These are phyloP conservation scores for Timandra comae DNA, from an alignment of 2,888 invertebrate genomes.

Conservation along the genomic window DNA sequence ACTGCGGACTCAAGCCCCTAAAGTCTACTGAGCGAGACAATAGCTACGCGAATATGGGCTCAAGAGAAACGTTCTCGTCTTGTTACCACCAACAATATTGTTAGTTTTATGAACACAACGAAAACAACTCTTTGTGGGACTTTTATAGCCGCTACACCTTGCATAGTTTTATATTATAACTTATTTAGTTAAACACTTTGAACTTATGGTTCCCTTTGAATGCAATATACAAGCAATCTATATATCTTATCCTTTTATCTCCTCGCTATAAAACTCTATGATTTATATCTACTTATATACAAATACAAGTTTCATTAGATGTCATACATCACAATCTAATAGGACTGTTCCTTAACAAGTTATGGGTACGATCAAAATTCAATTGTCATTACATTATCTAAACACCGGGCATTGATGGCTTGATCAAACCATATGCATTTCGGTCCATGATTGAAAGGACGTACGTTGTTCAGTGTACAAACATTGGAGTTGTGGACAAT, in stretches of 20 bases:
- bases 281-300: too few relatives aligned
- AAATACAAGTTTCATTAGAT: too few relatives aligned
- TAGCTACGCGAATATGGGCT: constrained; percentile 64
- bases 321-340: too few relatives aligned
- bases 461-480: constrained; percentile 35
- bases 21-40: constrained; percentile 69
- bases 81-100: constrained; percentile 72
- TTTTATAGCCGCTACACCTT: constrained; percentile 33
- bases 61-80: constrained; percentile 64
- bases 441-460: constrained; percentile 54
- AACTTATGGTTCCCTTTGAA: too few relatives aligned
- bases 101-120: constrained; percentile 74
- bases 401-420: constrained; percentile 30
- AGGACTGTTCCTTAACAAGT: too few relatives aligned
- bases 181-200: too few relatives aligned
- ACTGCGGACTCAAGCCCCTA: constrained; percentile 58
- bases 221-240: too few relatives aligned
- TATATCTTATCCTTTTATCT: too few relatives aligned
- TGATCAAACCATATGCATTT: constrained; percentile 40
- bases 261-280: too few relatives aligned
- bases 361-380: too few relatives aligned
- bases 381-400: constrained; percentile 34
- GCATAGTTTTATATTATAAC: constrained; percentile 1
- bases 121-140: constrained; percentile 57
- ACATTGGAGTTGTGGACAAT: constrained; percentile 55